Conservation (phyloP, 2,888 invertebrate species). For the Cerastis leucographa region DNA sequence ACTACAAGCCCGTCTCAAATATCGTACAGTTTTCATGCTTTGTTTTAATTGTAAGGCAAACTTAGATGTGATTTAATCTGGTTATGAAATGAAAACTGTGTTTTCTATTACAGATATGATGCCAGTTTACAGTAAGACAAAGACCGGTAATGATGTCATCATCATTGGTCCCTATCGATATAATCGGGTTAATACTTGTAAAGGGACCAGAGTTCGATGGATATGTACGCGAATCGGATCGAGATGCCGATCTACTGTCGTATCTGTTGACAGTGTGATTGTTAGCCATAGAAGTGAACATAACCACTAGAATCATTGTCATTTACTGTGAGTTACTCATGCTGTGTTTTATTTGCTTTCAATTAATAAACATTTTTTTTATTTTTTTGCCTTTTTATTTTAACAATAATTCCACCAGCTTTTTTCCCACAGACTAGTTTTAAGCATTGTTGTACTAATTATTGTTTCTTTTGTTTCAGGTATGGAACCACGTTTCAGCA, state of each 20-base stretch:
- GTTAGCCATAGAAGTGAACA: too few relatives aligned
- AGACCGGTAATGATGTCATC: not conserved
- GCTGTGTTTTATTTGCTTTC: not conserved
- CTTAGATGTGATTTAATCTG: not conserved
- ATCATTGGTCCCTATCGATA: not conserved
- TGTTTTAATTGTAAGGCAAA: too few relatives aligned
- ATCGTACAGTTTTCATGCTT: too few relatives aligned
- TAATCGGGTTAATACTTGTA: too few relatives aligned
- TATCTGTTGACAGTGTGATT: too few relatives aligned
- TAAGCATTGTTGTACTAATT: not conserved
- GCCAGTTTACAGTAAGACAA: not conserved
- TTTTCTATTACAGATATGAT: not conserved
- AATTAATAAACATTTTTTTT: not conserved
- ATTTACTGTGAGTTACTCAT: too few relatives aligned
- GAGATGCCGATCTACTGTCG: not conserved
- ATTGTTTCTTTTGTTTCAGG: constrained; percentile 8
- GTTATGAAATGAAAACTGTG: not conserved
- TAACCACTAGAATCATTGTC: too few relatives aligned
- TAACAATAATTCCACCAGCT: not conserved
- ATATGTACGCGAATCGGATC: rapidly evolving
- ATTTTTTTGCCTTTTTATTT: not conserved
- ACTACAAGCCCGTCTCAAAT: too few relatives aligned
- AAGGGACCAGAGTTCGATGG: not conserved
- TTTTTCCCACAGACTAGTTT: too few relatives aligned
- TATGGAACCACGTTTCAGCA: constrained; percentile 3